phyloP scores from a whole-genome alignment of 1,140 invertebrate species.

The Phocides pigmalion region DNA sequence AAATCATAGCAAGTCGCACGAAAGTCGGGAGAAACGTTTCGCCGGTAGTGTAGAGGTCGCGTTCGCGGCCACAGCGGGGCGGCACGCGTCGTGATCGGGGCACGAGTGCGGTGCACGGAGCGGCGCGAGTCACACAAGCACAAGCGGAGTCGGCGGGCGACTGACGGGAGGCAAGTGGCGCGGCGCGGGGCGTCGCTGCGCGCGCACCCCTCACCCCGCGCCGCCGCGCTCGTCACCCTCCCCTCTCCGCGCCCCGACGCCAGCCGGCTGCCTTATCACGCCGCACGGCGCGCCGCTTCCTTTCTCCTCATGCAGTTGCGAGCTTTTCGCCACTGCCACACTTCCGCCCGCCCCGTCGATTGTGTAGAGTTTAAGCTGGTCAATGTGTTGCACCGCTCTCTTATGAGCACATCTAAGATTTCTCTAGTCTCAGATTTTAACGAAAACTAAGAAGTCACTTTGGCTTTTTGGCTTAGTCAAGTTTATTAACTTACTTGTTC shows the following conservation, averaged over 20 bases:
- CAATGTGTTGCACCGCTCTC: slow-evolving; percentile 65
- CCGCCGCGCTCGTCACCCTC: slow-evolving; percentile 40
- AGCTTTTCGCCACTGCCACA: slow-evolving; percentile 82
- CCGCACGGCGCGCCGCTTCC: slow-evolving; percentile 78
- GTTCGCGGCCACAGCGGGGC: slow-evolving; percentile 78
- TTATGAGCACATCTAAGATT: slow-evolving; percentile 46
- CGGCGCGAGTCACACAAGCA: slow-evolving; percentile 81
- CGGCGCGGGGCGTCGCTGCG: slow-evolving; percentile 66
- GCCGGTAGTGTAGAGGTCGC: slow-evolving; percentile 80
- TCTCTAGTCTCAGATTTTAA: slow-evolving; percentile 8
- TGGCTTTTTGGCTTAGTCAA: not conserved
- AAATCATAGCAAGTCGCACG: slow-evolving; percentile 80
- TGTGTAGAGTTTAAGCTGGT: slow-evolving; percentile 71
- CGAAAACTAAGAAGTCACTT: slow-evolving; percentile 17
- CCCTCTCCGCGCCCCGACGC: slow-evolving; percentile 55
- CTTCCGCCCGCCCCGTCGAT: slow-evolving; percentile 77
- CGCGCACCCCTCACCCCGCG: slow-evolving; percentile 62
- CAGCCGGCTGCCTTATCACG: slow-evolving; percentile 77
- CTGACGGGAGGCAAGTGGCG: slow-evolving; percentile 72
- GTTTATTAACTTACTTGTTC: not conserved
- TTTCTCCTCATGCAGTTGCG: slow-evolving; percentile 81
- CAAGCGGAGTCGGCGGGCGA: slow-evolving; percentile 80
- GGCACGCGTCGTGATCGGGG: slow-evolving; percentile 80
- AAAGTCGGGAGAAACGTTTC: slow-evolving; percentile 77
- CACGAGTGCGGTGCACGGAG: slow-evolving; percentile 81